phyloP scores from a whole-genome alignment of 2,113 vertebrate genomes.

The Paradoxurus hermaphroditus region DNA sequence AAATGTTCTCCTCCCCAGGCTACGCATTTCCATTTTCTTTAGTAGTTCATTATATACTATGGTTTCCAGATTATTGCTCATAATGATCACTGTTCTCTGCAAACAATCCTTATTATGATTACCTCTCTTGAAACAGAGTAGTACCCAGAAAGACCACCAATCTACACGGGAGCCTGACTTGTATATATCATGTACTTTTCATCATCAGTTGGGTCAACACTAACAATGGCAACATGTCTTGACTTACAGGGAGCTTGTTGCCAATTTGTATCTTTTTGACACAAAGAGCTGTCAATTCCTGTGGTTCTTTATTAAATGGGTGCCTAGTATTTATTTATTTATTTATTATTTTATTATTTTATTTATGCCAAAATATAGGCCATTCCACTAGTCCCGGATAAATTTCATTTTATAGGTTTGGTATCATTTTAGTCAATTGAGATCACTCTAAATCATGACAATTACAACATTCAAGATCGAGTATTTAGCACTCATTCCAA shows the following conservation, averaged over 20 bases:
- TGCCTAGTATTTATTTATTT: background rate
- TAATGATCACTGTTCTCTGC: background rate
- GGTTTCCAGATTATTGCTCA: background rate
- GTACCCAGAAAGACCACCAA: background rate
- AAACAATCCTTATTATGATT: background rate
- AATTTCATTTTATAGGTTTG: background rate
- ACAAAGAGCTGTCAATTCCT: background rate
- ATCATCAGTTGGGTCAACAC: background rate
- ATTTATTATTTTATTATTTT: background rate
- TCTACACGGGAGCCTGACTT: background rate
- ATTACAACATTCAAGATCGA: background rate
- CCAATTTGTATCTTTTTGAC: background rate
- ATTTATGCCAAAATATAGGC: background rate
- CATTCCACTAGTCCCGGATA: background rate
- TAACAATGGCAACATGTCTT: background rate
- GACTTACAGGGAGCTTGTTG: background rate
- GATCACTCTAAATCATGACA: background rate
- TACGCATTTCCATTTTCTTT: background rate
- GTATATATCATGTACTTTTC: background rate
- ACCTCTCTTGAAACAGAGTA: background rate
- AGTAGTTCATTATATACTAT: background rate
- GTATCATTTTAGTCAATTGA: background rate
- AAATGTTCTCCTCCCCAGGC: background rate
- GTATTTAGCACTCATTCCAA: background rate
- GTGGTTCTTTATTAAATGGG: background rate